Percentiles rank a stretch among this genome's conserved stretches.
phyloP scores from a whole-genome alignment of 53 echinoderm and acorn worm genomes.

The Mesocentrotus franciscanus region DNA sequence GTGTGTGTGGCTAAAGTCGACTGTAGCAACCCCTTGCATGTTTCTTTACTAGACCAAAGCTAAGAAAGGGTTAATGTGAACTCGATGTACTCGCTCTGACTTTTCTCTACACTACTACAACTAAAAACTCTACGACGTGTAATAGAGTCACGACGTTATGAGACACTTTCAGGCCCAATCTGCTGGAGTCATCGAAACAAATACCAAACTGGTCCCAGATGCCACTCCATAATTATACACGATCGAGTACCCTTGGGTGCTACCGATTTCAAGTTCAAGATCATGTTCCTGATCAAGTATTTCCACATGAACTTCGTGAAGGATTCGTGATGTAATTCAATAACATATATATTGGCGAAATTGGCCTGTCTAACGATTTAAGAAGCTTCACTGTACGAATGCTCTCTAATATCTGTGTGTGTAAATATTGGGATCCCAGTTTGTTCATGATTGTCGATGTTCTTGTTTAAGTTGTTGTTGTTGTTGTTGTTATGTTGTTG shows the following conservation, averaged over 20 bases:
- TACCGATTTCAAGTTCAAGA: neutral
- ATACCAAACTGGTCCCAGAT: neutral
- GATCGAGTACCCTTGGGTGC: neutral
- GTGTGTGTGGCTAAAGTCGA: too few relatives aligned
- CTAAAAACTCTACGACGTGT: neutral
- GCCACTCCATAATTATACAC: neutral
- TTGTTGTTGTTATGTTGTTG: too few relatives aligned
- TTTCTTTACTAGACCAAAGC: too few relatives aligned
- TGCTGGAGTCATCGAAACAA: neutral
- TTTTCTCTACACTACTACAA: too few relatives aligned
- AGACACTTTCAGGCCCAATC: neutral
- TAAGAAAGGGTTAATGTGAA: too few relatives aligned
- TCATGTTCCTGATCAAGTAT: conserved; percentile 3
- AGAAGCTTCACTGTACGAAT: neutral
- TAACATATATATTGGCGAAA: neutral
- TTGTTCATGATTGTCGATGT: too few relatives aligned
- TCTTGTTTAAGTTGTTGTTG: too few relatives aligned
- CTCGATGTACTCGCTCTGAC: too few relatives aligned
- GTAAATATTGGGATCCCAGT: too few relatives aligned
- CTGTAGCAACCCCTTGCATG: too few relatives aligned
- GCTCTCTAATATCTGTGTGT: neutral
- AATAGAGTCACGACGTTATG: neutral
- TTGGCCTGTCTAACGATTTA: neutral
- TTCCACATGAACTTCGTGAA: neutral
- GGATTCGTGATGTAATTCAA: neutral